A percentile compares a stretch with the other conserved stretches of the same genome.
phyloP scores from a whole-genome alignment of 2,888 invertebrate species.

The Chouioia cunea region DNA sequence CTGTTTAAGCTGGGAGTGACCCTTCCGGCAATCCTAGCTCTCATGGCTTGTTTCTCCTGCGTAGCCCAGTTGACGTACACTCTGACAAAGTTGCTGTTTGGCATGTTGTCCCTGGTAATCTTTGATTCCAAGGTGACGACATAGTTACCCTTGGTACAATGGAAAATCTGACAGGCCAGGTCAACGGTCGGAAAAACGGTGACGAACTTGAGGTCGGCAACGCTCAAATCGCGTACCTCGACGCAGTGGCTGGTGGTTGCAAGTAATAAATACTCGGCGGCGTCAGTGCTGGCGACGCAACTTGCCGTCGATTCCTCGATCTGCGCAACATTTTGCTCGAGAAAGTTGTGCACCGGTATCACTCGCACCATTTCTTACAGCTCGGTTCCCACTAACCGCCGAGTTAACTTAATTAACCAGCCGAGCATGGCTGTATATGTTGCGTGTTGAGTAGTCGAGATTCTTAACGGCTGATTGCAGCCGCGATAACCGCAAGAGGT shows the following conservation, averaged over 20 bases:
- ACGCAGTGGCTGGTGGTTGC: constrained; percentile 75
- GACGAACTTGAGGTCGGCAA: constrained; percentile 66
- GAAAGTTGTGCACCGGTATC: constrained; percentile 78
- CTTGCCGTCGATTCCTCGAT: constrained; percentile 77
- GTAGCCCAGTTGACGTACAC: constrained; percentile 82
- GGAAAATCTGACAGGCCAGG: constrained; percentile 76
- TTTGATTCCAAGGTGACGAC: constrained; percentile 77
- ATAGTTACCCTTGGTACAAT: constrained; percentile 79
- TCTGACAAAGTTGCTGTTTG: constrained; percentile 71
- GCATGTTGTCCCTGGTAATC: constrained; percentile 60
- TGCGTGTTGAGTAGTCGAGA: background rate
- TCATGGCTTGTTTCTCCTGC: constrained; percentile 71
- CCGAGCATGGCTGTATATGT: constrained; percentile 5
- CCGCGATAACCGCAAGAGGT: no score
- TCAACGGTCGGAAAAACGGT: constrained; percentile 82
- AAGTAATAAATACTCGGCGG: constrained; percentile 71
- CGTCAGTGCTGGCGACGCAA: constrained; percentile 70
- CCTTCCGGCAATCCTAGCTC: constrained; percentile 80
- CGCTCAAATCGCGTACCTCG: constrained; percentile 72
- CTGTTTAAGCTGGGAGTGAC: constrained; percentile 80
- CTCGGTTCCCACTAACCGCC: background rate
- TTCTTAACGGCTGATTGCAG: background rate
- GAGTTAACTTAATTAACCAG: constrained; percentile 14
- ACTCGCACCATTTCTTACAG: constrained; percentile 75
- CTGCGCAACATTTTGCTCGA: constrained; percentile 75